Base-by-base conservation (phyloP, 2,888 invertebrate genomes). In the Halocaridina rubra region DNA sequence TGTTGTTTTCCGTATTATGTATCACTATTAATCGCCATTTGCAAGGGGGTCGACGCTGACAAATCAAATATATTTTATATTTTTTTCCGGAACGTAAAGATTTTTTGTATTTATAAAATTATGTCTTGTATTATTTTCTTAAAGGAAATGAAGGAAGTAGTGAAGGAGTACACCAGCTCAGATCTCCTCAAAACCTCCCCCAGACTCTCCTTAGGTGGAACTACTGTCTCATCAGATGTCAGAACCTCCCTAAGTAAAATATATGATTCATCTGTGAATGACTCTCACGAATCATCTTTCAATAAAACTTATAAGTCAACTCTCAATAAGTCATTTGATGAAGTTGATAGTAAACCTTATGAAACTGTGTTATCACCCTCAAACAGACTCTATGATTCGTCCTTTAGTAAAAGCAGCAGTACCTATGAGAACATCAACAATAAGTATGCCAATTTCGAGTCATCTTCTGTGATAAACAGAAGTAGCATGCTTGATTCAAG, bases 81-180 rank as follows among this genome's bases (percentile, higher is more conserved):
- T n/a, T n/a, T n/a, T n/a, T n/a, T n/a, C n/a, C n/a, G n/a, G n/a
- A n/a, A n/a, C n/a, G n/a, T n/a, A n/a, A n/a, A n/a, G n/a, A n/a
- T n/a, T n/a, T n/a, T n/a, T n/a, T n/a, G n/a, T n/a, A n/a, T n/a
- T n/a, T n/a, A n/a, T n/a, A n/a, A n/a, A n/a, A n/a, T n/a, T n/a
- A n/a, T n/a, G n/a, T n/a, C n/a, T n/a, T n/a, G n/a, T n/a, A n/a
- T n/a, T n/a, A n/a, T 19, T 30, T 10, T 27, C 30, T 57, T 30
- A 13, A 77, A 86, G 86, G 81, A 81, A 10, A 24, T 59, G 13
- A 84, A 77, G 33, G 86, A 86, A 30, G 69, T 86, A 13, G 84
- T 88, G 13, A 88, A 88, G 53, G 88, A 88, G 53, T 88, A 88
- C 64, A 75, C 84, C 5, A 74, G 84, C 7, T 75, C 79, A 30